Conservation (phyloP, 1,140 invertebrate genomes). For the Pectinophora gossypiella region DNA sequence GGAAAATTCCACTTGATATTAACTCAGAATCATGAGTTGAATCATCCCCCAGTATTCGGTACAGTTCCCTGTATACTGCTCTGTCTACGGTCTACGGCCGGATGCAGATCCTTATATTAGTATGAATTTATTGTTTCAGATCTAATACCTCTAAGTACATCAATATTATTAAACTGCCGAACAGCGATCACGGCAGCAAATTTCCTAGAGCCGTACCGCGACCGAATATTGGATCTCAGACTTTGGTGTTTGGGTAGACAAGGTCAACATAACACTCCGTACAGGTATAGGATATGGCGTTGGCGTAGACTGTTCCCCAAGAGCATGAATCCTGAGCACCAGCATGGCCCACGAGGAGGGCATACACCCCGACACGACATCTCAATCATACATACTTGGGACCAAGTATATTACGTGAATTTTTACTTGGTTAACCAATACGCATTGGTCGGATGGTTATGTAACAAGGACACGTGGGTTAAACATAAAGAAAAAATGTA, state of each 20-base stretch:
- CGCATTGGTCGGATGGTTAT: no score
- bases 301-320: slow-evolving; percentile 33
- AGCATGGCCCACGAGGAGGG: slow-evolving; percentile 29
- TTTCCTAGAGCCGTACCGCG: slow-evolving; percentile 28
- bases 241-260: slow-evolving; percentile 40
- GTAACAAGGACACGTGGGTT: no score
- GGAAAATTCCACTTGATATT: no score
- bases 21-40: no score
- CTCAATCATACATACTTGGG: slow-evolving; percentile 29
- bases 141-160: no score
- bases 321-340: slow-evolving; percentile 43
- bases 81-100: no score
- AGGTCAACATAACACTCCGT: slow-evolving; percentile 26
- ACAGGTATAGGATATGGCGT: slow-evolving; percentile 41
- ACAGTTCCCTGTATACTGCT: no score
- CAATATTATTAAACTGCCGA: slow-evolving; percentile 44
- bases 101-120: no score
- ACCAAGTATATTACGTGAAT: slow-evolving; percentile 18
- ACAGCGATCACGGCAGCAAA: slow-evolving; percentile 38
- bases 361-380: slow-evolving; percentile 41
- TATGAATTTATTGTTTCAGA: no score
- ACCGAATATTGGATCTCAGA: slow-evolving; percentile 28
- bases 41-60: no score
- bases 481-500: no score
- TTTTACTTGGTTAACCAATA: no score